Base-by-base conservation (phyloP, 2,113 vertebrate genomes). In the Corythornis cristatus region DNA sequence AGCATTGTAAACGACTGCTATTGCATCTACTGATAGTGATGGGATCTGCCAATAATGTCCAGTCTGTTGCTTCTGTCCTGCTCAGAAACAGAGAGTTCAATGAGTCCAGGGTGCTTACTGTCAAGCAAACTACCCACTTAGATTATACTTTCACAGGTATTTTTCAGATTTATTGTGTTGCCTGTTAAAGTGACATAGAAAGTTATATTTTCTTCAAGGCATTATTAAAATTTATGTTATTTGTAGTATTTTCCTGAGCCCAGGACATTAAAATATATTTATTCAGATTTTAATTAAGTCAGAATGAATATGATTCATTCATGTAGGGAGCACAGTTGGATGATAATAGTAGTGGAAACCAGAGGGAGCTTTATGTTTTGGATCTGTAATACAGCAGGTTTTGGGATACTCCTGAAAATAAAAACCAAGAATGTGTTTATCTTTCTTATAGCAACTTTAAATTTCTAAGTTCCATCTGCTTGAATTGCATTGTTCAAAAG, bases 41-140 rank as follows among this genome's bases (percentile, higher is more conserved):
- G 98, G 99, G 98, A 81, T 98, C 98, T 68, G 99, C 97, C 94
- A 99, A 98, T 96, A 99, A 98, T 50, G 97, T 99, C 82, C 99
- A 99, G 48, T 98, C 98, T 50, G 98, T 98, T 86, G 99, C 99
- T 37, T 99, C 99, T 94, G 98, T 99, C 91, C 98, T 99, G 8
- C 97, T 99, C 96, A 99, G 99, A 96, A 99, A 99, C 98, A 98
- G 98, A 86, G 99, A 99, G 97, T 99, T 98, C 96, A 99, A 99
- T 26, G 99, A 99, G 83, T 98, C 99, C 46, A 98, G 98, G 94
- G 99, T 99, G 95, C 98, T 99, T 46, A 99, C 99, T 12, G 98
- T 99, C 96, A 99, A 98, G 96, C 98, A 98, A 43, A 83, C 84
- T 15, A 95, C 98, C 40, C 98, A 98, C 90, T 95, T 97, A 89